These are phyloP conservation scores for Lophius piscatorius DNA, from an alignment of 2,113 vertebrate genomes.

Conservation along the genomic window DNA sequence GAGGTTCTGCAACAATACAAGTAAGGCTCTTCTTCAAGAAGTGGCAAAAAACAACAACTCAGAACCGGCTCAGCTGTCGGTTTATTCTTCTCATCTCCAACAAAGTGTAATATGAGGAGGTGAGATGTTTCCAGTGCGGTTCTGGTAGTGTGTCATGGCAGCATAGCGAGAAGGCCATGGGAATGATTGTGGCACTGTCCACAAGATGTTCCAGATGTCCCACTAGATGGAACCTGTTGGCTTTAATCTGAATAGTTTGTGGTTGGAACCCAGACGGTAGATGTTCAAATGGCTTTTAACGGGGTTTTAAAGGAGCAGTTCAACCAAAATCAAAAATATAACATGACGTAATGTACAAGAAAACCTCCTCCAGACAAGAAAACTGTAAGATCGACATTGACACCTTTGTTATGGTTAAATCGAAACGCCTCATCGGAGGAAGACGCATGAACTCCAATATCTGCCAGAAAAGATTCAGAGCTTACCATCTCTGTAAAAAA, in stretches of 20 bases:
- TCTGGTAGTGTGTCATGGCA: background rate
- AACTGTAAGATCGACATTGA: too few relatives aligned
- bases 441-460: too few relatives aligned
- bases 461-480: too few relatives aligned
- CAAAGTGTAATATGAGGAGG: background rate
- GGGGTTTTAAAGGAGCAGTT: too few relatives aligned
- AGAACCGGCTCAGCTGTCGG: background rate
- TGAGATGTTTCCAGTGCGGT: background rate
- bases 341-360: too few relatives aligned
- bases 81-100: background rate
- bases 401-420: too few relatives aligned
- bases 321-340: too few relatives aligned
- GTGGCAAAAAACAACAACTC: background rate
- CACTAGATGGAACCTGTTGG: background rate
- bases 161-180: slow-evolving; percentile 11
- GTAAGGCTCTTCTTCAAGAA: background rate
- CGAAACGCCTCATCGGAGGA: too few relatives aligned
- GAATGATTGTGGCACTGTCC: too few relatives aligned
- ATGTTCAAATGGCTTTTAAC: background rate
- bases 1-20: background rate
- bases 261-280: background rate
- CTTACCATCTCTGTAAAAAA: too few relatives aligned
- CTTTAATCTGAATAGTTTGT: background rate
- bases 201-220: slow-evolving; percentile 16
- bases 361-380: too few relatives aligned